Base-by-base conservation (phyloP, 2,113 vertebrate species). In the Coptodon bakossiorum region DNA sequence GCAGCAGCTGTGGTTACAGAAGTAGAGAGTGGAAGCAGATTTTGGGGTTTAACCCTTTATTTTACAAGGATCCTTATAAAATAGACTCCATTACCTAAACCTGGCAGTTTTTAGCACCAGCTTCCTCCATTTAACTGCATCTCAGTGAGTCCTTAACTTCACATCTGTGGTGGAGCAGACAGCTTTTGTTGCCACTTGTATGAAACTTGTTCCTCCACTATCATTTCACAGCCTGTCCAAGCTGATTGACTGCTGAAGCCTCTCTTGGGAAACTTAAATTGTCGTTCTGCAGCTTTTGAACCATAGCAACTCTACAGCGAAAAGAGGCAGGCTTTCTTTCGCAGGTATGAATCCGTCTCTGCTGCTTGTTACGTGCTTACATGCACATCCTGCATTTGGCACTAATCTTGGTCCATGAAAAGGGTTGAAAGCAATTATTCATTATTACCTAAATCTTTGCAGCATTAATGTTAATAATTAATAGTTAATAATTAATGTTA, bases 101-200 rank as follows among this genome's bases (percentile, higher is more conserved):
- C 63, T 87, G 57, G 71, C 80, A 89, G 48, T 38, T 83, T 87
- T 83, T 86, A 76, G 87, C 36, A 90, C 81, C 73, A 89, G 45
- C 88, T 71, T 88, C 68, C 61, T 73, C 53, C 76, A 53, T 63
- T 56, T 53, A 22, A 43, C 73, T 73, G 61, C 63, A 45, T 80
- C 81, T 91, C 61, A 6, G 34, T 45, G 38, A 88, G 36, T 53
- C 53, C 53, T 27, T 4, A 9, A 12, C 19, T 57, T 48, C 57
- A 50, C 61, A 48, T 84, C 90, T 84, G 63, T 79, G 29, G 29
- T 79, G 29, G 43, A 53, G 56, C 43, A 87, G 59, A 92, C 57
- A 76, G 63, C 27, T 84, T 83, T 80, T 76, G 68, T 68, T 86
- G 56, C 56, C 45, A 82, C 76, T 68, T 82, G 66, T 73, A 84